These are phyloP conservation scores for Conus ventricosus DNA, from an alignment of 1,140 invertebrate species.

Conservation along the genomic window DNA sequence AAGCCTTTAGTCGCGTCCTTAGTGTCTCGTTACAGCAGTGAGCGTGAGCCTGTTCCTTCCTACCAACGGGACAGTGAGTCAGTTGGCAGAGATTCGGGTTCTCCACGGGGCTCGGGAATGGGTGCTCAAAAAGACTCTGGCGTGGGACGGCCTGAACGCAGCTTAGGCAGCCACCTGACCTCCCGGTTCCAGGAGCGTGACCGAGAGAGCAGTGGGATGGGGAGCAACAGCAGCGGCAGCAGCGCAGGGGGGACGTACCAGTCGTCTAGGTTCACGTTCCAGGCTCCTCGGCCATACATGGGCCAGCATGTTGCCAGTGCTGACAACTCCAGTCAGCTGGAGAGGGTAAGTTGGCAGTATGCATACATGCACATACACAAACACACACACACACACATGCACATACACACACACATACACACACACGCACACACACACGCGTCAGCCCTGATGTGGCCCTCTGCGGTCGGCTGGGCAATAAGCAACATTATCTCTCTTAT, in stretches of 20 bases:
- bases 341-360: slow-evolving; percentile 41
- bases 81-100: slow-evolving; percentile 18
- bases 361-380: too few species aligned
- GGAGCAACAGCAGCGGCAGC: slow-evolving; percentile 29
- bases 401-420: too few species aligned
- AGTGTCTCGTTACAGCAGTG: slow-evolving; percentile 40
- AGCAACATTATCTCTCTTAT: too few species aligned
- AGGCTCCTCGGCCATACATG: slow-evolving; percentile 41
- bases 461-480: too few species aligned
- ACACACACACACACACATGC: too few species aligned
- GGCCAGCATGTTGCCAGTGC: slow-evolving; percentile 30
- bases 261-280: slow-evolving; percentile 28
- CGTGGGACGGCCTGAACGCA: slow-evolving; percentile 1
- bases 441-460: too few species aligned
- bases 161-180: slow-evolving; percentile 25
- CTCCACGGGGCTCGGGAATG: background rate
- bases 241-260: background rate
- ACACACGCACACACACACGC: too few species aligned
- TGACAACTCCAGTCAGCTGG: slow-evolving; percentile 44
- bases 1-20: slow-evolving; percentile 40
- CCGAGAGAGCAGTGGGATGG: slow-evolving; percentile 5
- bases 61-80: slow-evolving; percentile 33
- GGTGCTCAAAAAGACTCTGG: background rate
- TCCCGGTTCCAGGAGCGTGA: slow-evolving; percentile 44
- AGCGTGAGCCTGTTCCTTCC: background rate